Percentiles rank a stretch among this genome's conserved stretches.
These are phyloP conservation scores for honey bee (Apis mellifera) DNA, from an alignment of 1,140 invertebrate genomes.

Conservation along the genomic window Amel_HAv3.1 CM009935.2:2135001-2135500, in stretches of 20 bases:
- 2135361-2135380: slow-evolving; percentile 22
- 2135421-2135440: slow-evolving; percentile 18
- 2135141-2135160: background rate
- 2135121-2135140: too few species aligned
- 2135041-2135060: too few species aligned
- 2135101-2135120: too few species aligned
- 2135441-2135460: slow-evolving; percentile 14
- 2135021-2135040: too few species aligned
- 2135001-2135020: too few species aligned
- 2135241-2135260: background rate
- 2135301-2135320: background rate
- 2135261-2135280: background rate
- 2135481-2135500: background rate
- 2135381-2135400: slow-evolving; percentile 7
- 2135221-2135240: background rate
- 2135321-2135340: background rate
- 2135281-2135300: background rate
- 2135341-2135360: background rate
- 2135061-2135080: too few species aligned
- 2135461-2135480: slow-evolving; percentile 10
- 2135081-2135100: too few species aligned
- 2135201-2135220: background rate
- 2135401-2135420: slow-evolving; percentile 9
- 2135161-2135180: background rate
- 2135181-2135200: background rate